Evolutionary conservation across 1,140 invertebrate species (phyloP), one percentile per base, ranked within the genome.

Genomic region (Platyura marginata): DNA sequence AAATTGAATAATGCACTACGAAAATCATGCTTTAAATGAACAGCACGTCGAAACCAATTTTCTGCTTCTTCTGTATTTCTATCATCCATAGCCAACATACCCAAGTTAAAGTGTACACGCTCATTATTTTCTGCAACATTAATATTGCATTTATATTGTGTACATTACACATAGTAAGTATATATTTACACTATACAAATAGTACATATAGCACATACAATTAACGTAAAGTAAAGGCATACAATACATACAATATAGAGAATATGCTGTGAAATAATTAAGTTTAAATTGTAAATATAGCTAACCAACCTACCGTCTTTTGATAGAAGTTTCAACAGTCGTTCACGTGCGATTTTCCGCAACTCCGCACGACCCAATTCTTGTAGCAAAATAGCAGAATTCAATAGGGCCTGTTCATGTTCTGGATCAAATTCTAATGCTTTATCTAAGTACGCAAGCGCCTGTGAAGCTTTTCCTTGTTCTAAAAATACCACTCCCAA

Each of bases 31-130:
- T 85, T 85, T 1, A 91, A 65, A 51, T 88, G 76, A 5, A 91
- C 79, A 2, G 86, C 85, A 32, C 79, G 77, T 38, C 86, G 68
- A 58, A 93, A 92, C 77, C 83, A 91, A 34, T 81, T 73, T 57
- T 92, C 88, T 0, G 91, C 90, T 48, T 79, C 78, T n/a, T 74
- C 71, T 19, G 78, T 81, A 55, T 92, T 81, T 23, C 81, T 75
- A 54, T 92, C 87, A 59, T 96, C 91, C 89, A 94, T 96, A 15
- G 88, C 85, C 25, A 97, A 64, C 91, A 96, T 95, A 43, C 87
- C 90, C 34, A 95, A 68, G 66, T 95, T 94, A 58, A 96, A 97
- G 59, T 88, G 84, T 2, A 92, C 82, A 42, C 87, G 69, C 55
- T 93, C 88, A 57, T 91, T 92, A 41, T 74, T 77, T 0, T 74